phyloP scores from a whole-genome alignment of 2,797 vertebrate genomes.

The Mastacembelus armatus region DNA sequence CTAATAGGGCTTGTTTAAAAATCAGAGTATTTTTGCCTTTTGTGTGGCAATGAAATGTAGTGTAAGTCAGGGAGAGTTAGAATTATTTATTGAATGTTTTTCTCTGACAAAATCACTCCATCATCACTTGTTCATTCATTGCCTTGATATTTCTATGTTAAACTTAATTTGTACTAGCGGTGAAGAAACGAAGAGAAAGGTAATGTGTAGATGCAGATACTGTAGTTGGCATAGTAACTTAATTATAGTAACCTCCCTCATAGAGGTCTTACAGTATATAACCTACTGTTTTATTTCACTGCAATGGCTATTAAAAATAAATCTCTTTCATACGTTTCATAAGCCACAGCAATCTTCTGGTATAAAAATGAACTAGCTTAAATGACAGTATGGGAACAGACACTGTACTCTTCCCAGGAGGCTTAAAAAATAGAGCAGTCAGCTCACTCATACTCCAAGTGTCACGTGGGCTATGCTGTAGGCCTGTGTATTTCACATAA shows the following conservation, averaged over 20 bases:
- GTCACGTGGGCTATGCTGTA: conserved; percentile 35
- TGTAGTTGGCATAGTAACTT: conserved; percentile 47
- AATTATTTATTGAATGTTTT: conserved; percentile 10
- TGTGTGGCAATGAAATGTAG: background rate
- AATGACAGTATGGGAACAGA: conserved; percentile 57
- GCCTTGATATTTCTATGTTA: background rate
- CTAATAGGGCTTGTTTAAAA: background rate
- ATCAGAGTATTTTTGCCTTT: background rate
- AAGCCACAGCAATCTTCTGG: conserved; percentile 38
- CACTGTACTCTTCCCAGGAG: conserved; percentile 36
- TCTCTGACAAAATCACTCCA: background rate
- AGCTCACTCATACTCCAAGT: conserved; percentile 28
- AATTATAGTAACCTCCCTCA: conserved; percentile 51
- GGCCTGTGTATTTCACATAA: background rate
- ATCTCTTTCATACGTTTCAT: conserved; percentile 40
- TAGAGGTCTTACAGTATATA: conserved; percentile 37
- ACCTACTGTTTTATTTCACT: conserved; percentile 40
- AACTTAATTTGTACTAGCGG: conserved; percentile 2
- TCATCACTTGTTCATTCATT: background rate
- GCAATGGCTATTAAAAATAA: conserved; percentile 60
- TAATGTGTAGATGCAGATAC: conserved; percentile 48
- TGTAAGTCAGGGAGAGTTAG: background rate
- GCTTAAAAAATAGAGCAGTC: conserved; percentile 52
- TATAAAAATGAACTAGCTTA: conserved; percentile 52
- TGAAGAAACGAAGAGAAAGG: conserved; percentile 6